Conservation (phyloP, 2,888 invertebrate species). For the Phyto melanocephala region DNA sequence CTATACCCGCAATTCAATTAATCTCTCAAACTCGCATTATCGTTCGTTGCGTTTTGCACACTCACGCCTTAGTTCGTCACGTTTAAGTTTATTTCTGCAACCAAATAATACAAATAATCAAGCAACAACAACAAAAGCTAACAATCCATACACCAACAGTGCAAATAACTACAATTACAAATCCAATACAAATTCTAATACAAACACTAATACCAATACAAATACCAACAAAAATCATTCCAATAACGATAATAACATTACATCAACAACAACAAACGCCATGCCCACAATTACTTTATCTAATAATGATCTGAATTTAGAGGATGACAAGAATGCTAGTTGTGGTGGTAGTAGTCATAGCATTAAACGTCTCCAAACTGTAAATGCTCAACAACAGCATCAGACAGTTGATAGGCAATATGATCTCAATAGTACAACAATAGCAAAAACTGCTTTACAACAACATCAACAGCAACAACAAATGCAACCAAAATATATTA, state of each 20-base stretch:
- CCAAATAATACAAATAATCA: slow-evolving; percentile 60
- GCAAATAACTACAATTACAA: slow-evolving; percentile 57
- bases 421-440: slow-evolving; percentile 55
- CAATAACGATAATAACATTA: slow-evolving; percentile 46
- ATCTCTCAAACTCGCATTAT: slow-evolving; percentile 77
- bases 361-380: slow-evolving; percentile 14
- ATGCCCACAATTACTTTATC: slow-evolving; percentile 55
- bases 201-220: slow-evolving; percentile 49
- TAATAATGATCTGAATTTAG: slow-evolving; percentile 22
- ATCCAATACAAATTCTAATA: slow-evolving; percentile 44
- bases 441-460: slow-evolving; percentile 18
- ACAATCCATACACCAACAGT: slow-evolving; percentile 67
- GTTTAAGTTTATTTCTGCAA: slow-evolving; percentile 76
- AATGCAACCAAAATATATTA: slow-evolving; percentile 56
- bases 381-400: slow-evolving; percentile 56
- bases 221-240: slow-evolving; percentile 44
- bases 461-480: slow-evolving; percentile 44
- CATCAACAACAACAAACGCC: slow-evolving; percentile 22
- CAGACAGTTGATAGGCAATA: slow-evolving; percentile 31
- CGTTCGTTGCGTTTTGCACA: slow-evolving; percentile 77
- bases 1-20: slow-evolving; percentile 77
- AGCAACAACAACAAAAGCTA: slow-evolving; percentile 65
- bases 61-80: slow-evolving; percentile 76
- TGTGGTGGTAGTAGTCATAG: slow-evolving; percentile 15
- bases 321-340: neutral